Conservation (phyloP, 2,797 vertebrate genomes). For the Staurois parvus region DNA sequence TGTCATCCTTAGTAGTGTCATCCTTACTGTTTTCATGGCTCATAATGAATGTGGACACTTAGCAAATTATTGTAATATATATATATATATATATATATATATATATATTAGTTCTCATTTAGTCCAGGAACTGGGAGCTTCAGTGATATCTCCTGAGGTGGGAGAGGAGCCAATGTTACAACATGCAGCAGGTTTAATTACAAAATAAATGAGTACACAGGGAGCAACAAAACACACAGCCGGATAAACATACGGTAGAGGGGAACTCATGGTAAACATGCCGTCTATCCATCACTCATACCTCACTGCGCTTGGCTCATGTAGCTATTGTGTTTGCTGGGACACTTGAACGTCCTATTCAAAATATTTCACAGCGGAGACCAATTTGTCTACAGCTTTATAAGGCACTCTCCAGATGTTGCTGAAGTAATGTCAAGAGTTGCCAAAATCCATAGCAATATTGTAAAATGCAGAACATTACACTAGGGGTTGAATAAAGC, state of each 20-base stretch:
- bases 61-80: not conserved
- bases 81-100: not conserved
- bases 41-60: not conserved
- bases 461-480: conserved; percentile 23
- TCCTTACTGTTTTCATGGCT: not conserved
- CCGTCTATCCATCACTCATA: conserved; percentile 24
- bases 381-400: conserved; percentile 41
- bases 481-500: not conserved
- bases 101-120: not conserved
- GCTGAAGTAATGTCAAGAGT: conserved; percentile 32
- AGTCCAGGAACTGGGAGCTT: not conserved
- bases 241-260: conserved; percentile 31
- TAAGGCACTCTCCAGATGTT: conserved; percentile 43
- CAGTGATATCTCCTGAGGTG: not conserved
- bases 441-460: conserved; percentile 38
- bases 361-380: conserved; percentile 44
- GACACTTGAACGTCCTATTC: conserved; percentile 26
- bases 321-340: conserved; percentile 40
- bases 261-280: conserved; percentile 19
- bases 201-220: conserved; percentile 24
- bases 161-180: not conserved
- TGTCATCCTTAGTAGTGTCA: not conserved
- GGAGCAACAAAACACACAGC: conserved; percentile 41
- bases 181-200: conserved; percentile 35
- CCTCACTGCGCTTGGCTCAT: not conserved